Percentiles rank a stretch among this genome's conserved stretches.
Conservation (phyloP, 2,797 vertebrate genomes). For the Channallabes apus region DNA sequence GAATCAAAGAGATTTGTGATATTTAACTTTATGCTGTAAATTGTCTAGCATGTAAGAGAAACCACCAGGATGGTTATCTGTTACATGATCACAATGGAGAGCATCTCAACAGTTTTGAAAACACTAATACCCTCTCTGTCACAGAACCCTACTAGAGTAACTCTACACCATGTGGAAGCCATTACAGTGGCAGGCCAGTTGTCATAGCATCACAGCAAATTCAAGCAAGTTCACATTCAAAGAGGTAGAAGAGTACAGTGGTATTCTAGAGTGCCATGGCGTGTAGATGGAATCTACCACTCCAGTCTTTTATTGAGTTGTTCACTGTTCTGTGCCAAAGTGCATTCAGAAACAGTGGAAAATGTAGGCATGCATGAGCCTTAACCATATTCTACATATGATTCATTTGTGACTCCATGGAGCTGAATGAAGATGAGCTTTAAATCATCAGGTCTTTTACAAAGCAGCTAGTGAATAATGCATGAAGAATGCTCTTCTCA, state of each 20-base stretch:
- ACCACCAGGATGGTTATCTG: constrained; percentile 36
- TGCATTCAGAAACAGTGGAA: background rate
- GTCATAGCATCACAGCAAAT: constrained; percentile 31
- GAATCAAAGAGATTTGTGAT: background rate
- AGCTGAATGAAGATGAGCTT: constrained; percentile 18
- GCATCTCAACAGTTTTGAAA: constrained; percentile 39
- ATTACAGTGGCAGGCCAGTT: constrained; percentile 38
- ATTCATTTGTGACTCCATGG: constrained; percentile 27
- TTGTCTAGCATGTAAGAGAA: constrained; percentile 21
- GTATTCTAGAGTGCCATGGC: background rate
- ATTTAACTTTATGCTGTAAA: background rate
- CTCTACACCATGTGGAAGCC: constrained; percentile 41
- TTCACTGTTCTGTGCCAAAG: background rate
- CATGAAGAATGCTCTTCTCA: constrained; percentile 39
- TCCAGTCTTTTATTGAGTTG: background rate
- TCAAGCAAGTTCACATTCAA: constrained; percentile 32
- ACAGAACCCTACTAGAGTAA: constrained; percentile 35
- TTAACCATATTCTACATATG: constrained; percentile 6
- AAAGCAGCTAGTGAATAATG: constrained; percentile 54
- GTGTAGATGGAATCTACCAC: background rate
- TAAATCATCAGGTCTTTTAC: constrained; percentile 35
- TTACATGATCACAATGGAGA: constrained; percentile 41
- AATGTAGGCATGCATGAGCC: background rate
- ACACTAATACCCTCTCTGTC: constrained; percentile 25
- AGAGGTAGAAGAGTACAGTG: too few species aligned